Conservation (phyloP, 2,113 vertebrate species). For the Scomber scombrus region DNA sequence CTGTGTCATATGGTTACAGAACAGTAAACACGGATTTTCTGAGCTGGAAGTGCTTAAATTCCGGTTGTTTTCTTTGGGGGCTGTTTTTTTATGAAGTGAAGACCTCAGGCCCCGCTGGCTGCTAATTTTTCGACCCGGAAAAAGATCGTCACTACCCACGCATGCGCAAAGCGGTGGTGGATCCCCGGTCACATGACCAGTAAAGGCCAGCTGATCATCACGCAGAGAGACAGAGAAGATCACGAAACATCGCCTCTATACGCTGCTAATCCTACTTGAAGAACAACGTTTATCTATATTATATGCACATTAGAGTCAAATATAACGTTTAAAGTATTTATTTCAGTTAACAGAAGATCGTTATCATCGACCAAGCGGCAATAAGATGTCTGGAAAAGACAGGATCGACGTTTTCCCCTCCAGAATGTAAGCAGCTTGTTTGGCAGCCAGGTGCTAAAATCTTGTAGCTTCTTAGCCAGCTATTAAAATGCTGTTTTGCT, state of each 20-base stretch:
- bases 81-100: not conserved
- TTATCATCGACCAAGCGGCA: conserved; percentile 59
- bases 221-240: conserved; percentile 56
- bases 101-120: conserved; percentile 62
- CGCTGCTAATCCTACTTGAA: conserved; percentile 40
- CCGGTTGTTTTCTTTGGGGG: not conserved
- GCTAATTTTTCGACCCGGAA: conserved; percentile 78
- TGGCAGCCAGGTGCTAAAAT: conserved; percentile 56
- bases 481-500: not conserved
- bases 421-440: conserved; percentile 91
- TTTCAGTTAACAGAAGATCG: not conserved
- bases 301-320: not conserved
- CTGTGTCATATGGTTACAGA: conserved; percentile 74
- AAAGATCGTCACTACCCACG: conserved; percentile 47
- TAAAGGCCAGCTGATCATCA: conserved; percentile 78
- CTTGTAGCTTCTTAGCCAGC: conserved; percentile 16
- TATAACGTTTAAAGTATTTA: not conserved
- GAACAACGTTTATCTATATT: not conserved
- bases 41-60: not conserved
- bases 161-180: conserved; percentile 44
- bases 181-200: conserved; percentile 70
- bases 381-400: conserved; percentile 95
- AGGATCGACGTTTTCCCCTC: conserved; percentile 97
- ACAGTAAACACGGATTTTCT: conserved; percentile 4
- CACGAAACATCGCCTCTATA: conserved; percentile 55